A percentile compares a stretch with the other conserved stretches of the same genome.
phyloP scores from a whole-genome alignment of 2,888 invertebrate species.

The Villa cingulata region DNA sequence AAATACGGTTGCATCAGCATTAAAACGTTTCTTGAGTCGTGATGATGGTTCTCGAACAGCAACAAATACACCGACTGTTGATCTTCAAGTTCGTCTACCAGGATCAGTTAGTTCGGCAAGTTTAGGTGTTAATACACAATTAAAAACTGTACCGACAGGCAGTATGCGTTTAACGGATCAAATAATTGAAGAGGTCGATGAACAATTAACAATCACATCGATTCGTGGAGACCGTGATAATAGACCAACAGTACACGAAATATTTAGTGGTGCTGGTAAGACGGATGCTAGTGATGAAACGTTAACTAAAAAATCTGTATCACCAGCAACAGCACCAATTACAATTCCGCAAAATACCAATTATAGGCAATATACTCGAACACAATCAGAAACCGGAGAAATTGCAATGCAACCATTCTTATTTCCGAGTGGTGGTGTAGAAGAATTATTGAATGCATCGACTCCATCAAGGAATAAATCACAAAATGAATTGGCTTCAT shows the following conservation, averaged over 20 bases:
- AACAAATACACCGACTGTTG: conserved; percentile 33
- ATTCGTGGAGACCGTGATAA: conserved; percentile 41
- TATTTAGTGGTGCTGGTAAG: conserved; percentile 42
- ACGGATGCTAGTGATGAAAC: too few species aligned
- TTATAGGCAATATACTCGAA: conserved; percentile 25
- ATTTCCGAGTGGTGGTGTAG: conserved; percentile 34
- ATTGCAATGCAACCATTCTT: conserved; percentile 17
- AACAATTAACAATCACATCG: conserved; percentile 68
- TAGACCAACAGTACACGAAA: conserved; percentile 49
- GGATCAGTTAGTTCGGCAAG: conserved; percentile 33
- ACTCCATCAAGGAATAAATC: conserved; percentile 23
- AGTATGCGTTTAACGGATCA: conserved; percentile 56
- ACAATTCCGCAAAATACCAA: conserved; percentile 43
- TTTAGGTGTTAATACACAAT: conserved; percentile 17
- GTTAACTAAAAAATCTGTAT: conserved; percentile 35
- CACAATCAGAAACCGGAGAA: conserved; percentile 26
- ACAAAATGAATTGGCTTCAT: not conserved
- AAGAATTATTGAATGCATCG: conserved; percentile 28
- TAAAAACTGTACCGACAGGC: conserved; percentile 9
- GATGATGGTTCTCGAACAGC: conserved; percentile 46
- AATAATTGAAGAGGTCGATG: conserved; percentile 65
- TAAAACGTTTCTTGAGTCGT: conserved; percentile 62
- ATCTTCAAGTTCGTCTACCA: conserved; percentile 28
- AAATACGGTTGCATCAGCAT: conserved; percentile 62
- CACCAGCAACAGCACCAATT: conserved; percentile 47